Evolutionary conservation across 2,797 vertebrate genomes (phyloP).

Genomic region (Xenopus petersii): DNA sequence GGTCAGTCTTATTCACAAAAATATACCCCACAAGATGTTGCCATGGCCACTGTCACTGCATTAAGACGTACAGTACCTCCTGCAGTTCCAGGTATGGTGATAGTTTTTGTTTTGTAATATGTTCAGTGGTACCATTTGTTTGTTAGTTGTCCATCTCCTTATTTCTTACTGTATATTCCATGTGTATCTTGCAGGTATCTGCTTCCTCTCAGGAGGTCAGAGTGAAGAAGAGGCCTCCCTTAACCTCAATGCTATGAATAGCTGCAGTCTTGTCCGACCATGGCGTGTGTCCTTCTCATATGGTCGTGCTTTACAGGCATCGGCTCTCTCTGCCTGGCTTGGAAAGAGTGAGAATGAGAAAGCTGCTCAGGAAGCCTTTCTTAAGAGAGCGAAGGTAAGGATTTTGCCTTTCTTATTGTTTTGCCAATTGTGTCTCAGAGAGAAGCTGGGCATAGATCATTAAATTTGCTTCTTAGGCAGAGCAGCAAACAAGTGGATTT

Average conservation of each 20-base stretch:
- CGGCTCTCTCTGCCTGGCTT: constrained; percentile 85
- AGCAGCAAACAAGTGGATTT: too few relatives aligned
- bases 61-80: constrained; percentile 89
- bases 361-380: constrained; percentile 83
- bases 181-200: constrained; percentile 76
- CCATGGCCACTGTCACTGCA: constrained; percentile 86
- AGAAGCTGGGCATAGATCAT: too few relatives aligned
- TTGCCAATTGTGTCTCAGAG: too few relatives aligned
- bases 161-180: background rate
- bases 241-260: constrained; percentile 92
- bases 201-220: constrained; percentile 95
- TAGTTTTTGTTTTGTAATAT: too few relatives aligned
- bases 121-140: too few relatives aligned
- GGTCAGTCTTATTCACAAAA: constrained; percentile 87
- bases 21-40: constrained; percentile 87
- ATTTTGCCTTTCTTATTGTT: too few relatives aligned
- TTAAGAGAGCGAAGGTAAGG: constrained; percentile 82
- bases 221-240: constrained; percentile 95
- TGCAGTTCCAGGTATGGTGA: constrained; percentile 82
- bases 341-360: constrained; percentile 84
- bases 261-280: constrained; percentile 78
- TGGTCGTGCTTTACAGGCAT: constrained; percentile 92
- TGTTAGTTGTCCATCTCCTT: background rate
- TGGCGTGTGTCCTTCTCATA: constrained; percentile 97
- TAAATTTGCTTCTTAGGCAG: too few relatives aligned